A percentile compares a stretch with the other conserved stretches of the same genome.
Conservation (phyloP, 2,797 vertebrate genomes). For the Helicolenus hilgendorfi region DNA sequence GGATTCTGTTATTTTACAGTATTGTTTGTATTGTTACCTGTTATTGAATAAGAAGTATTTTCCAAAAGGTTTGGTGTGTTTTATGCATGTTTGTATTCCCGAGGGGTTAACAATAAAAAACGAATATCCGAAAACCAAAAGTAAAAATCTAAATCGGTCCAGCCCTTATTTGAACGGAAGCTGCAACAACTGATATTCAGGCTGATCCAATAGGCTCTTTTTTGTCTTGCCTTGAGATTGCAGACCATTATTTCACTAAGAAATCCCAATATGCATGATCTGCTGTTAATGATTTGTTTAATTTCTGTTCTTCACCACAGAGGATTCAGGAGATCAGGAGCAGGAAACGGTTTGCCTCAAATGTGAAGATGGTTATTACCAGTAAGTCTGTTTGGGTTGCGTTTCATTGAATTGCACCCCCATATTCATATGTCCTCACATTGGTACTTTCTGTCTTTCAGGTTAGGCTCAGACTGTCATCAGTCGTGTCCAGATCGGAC, state of each 20-base stretch:
- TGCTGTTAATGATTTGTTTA: neutral
- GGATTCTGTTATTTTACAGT: too few relatives aligned
- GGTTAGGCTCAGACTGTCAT: conserved; percentile 90
- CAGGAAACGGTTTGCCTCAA: conserved; percentile 84
- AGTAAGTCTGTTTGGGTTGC: conserved; percentile 84
- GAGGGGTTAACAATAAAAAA: too few relatives aligned
- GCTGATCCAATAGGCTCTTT: neutral
- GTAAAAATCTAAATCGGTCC: neutral
- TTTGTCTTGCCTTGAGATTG: neutral
- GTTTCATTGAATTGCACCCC: neutral
- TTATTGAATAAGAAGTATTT: too few relatives aligned
- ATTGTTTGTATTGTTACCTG: too few relatives aligned
- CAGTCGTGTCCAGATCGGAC: conserved; percentile 92
- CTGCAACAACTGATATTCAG: neutral
- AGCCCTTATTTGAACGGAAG: neutral
- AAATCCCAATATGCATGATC: neutral
- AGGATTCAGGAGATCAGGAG: conserved; percentile 76
- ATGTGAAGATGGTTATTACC: conserved; percentile 91
- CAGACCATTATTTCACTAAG: neutral
- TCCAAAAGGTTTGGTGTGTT: too few relatives aligned
- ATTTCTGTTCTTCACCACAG: conserved; percentile 84
- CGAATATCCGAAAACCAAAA: neutral
- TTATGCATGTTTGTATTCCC: too few relatives aligned
- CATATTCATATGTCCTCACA: neutral
- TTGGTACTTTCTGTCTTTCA: conserved; percentile 52